A percentile compares a stretch with the other conserved stretches of the same genome.
Conservation (phyloP, 1,140 invertebrate genomes). For the Aphelenchoides besseyi region DNA sequence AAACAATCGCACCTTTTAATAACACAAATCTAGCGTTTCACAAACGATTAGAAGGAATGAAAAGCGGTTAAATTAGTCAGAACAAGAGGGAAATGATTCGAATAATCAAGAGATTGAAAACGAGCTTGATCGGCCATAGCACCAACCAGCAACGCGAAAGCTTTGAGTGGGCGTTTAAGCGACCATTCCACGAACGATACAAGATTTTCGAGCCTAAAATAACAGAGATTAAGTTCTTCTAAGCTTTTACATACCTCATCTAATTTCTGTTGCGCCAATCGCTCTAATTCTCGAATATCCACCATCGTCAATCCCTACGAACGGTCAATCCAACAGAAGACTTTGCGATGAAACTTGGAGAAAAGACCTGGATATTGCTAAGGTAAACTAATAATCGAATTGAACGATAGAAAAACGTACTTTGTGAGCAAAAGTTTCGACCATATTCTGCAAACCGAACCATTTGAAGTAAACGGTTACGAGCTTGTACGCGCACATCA, state of each 20-base stretch:
- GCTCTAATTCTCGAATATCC: slow-evolving; percentile 86
- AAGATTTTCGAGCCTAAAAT: slow-evolving; percentile 32
- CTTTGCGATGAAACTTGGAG: slow-evolving; percentile 94
- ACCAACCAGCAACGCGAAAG: no score
- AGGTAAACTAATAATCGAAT: slow-evolving; percentile 38
- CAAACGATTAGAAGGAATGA: background rate
- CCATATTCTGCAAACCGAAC: slow-evolving; percentile 89
- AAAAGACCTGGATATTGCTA: slow-evolving; percentile 86
- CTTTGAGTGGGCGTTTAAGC: slow-evolving; percentile 23
- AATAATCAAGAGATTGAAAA: background rate
- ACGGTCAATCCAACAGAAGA: slow-evolving; percentile 92
- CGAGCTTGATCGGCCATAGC: background rate
- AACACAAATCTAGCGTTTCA: no score
- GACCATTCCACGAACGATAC: slow-evolving; percentile 30
- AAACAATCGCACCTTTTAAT: no score
- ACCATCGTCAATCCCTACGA: slow-evolving; percentile 92
- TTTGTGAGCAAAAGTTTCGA: slow-evolving; percentile 91
- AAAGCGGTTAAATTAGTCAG: background rate
- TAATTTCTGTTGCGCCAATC: slow-evolving; percentile 83
- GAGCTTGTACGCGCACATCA: slow-evolving; percentile 98
- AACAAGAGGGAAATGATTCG: slow-evolving; percentile 1
- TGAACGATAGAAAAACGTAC: slow-evolving; percentile 40
- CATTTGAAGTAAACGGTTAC: slow-evolving; percentile 98
- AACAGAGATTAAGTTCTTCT: no score
- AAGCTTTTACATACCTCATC: slow-evolving; percentile 69